phyloP scores from a whole-genome alignment of 2,113 vertebrate species.

The Hippocampus mohnikei region DNA sequence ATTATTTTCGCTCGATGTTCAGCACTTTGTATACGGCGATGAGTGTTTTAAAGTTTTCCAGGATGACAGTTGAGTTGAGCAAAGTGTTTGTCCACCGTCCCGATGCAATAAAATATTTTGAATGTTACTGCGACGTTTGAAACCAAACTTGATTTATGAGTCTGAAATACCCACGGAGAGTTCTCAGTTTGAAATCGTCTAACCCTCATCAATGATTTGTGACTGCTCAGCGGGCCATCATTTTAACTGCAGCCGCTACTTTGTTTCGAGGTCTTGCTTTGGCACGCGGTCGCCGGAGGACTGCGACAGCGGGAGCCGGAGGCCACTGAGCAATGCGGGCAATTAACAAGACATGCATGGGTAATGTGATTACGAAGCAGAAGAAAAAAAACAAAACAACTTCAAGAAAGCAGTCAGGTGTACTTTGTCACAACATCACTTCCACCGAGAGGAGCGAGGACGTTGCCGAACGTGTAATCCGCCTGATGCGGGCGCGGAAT shows the following conservation, averaged over 20 bases:
- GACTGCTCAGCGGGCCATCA: slow-evolving; percentile 21
- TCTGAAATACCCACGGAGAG: slow-evolving; percentile 39
- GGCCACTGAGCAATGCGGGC: slow-evolving; percentile 47
- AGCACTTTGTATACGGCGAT: no score
- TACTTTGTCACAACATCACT: slow-evolving; percentile 19
- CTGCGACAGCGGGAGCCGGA: slow-evolving; percentile 38
- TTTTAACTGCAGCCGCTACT: slow-evolving; percentile 24
- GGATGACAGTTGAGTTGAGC: no score
- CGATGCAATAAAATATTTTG: slow-evolving; percentile 5
- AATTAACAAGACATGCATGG: slow-evolving; percentile 67
- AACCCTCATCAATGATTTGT: slow-evolving; percentile 59
- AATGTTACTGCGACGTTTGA: slow-evolving; percentile 19
- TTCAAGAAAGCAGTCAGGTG: slow-evolving; percentile 37
- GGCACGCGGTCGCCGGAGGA: slow-evolving; percentile 19
- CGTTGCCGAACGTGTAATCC: slow-evolving; percentile 14
- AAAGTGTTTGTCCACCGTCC: neutral
- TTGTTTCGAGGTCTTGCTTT: slow-evolving; percentile 34
- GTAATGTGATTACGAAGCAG: slow-evolving; percentile 64
- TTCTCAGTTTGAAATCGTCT: slow-evolving; percentile 33
- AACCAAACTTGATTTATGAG: slow-evolving; percentile 36
- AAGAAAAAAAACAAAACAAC: neutral
- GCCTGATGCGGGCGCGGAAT: slow-evolving; percentile 1
- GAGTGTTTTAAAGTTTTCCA: no score
- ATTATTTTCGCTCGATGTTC: no score
- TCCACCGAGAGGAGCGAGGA: slow-evolving; percentile 11